A percentile compares a stretch with the other conserved stretches of the same genome.
These are phyloP conservation scores for Corythornis vintsioides DNA, from an alignment of 2,113 vertebrate species.

Conservation along the genomic window DNA sequence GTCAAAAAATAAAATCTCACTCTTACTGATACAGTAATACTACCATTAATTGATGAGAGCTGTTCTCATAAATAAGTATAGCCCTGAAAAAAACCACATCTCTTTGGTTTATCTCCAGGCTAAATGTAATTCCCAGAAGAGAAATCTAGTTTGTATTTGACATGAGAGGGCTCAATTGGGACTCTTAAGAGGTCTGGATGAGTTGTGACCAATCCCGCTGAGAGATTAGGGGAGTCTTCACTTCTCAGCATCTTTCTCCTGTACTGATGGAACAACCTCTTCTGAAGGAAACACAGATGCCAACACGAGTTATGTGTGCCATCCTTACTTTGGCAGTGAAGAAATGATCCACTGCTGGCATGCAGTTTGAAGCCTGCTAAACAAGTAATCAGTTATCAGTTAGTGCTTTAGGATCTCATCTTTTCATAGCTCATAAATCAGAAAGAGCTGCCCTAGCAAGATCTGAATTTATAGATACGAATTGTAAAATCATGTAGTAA, in stretches of 20 bases:
- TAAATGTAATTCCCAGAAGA: not conserved
- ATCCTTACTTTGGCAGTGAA: not conserved
- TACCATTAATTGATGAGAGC: not conserved
- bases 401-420: not conserved
- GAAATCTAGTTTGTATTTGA: not conserved
- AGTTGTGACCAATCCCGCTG: not conserved
- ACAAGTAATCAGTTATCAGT: not conserved
- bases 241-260: not conserved
- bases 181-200: not conserved
- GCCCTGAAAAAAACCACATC: not conserved
- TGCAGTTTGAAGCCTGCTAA: accelerated
- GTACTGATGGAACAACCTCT: not conserved
- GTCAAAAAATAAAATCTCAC: not conserved
- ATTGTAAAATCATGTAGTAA: not conserved
- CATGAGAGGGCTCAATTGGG: no score
- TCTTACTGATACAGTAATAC: not conserved
- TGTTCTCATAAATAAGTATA: not conserved
- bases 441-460: not conserved
- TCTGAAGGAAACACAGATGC: not conserved
- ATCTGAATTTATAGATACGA: not conserved
- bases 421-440: not conserved
- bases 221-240: not conserved
- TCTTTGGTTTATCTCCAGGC: not conserved
- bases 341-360: not conserved
- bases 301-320: not conserved